Evolutionary conservation across 2,888 invertebrate species (phyloP), one percentile per base, ranked within the genome.

Genomic region (Monoplex corrugatus): DNA sequence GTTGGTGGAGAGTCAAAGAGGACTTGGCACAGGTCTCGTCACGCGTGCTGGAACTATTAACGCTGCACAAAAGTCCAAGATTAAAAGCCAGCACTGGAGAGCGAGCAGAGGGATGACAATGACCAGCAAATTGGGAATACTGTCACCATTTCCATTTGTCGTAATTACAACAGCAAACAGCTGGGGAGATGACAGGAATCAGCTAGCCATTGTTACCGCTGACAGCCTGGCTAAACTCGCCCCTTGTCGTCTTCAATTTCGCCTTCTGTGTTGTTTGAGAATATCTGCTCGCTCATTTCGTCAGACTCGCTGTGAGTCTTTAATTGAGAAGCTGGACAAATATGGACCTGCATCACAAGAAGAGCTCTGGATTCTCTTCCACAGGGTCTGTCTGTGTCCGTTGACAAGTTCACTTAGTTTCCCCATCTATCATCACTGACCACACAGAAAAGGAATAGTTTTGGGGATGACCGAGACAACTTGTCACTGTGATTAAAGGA

Each of bases 111-210:
- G 16, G 2, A 44, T 40, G 88, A 88, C 88, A 88, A 88, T 88
- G 88, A 78, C 88, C 63, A 78, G 75, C 84, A 88, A 89, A 90
- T 90, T 89, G 89, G 89, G 88, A 88, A 89, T 88, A 88, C 89
- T 83, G n/a, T 84, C 87, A 87, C 89, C 40, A 86, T 82, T 85
- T 88, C 89, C 90, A 89, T 90, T 90, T 90, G 90, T 89, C 83
- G 87, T 90, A 90, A 90, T 90, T 90, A 89, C 89, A 89, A 88
- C 78, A 78, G 90, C 88, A 86, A 90, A 90, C 89, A 90, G 82
- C 68, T 23, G 43, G 88, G 90, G 89, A 89, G n/a, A n/a, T n/a
- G n/a, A n/a, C n/a, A n/a, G n/a, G n/a, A n/a, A n/a, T n/a, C 88
- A 89, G 90, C 89, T 89, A 87, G 88, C 89, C 89, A 89, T 90